These are phyloP conservation scores for Sakesphorus luctuosus DNA, from an alignment of 2,113 vertebrate species.

Conservation along the genomic window DNA sequence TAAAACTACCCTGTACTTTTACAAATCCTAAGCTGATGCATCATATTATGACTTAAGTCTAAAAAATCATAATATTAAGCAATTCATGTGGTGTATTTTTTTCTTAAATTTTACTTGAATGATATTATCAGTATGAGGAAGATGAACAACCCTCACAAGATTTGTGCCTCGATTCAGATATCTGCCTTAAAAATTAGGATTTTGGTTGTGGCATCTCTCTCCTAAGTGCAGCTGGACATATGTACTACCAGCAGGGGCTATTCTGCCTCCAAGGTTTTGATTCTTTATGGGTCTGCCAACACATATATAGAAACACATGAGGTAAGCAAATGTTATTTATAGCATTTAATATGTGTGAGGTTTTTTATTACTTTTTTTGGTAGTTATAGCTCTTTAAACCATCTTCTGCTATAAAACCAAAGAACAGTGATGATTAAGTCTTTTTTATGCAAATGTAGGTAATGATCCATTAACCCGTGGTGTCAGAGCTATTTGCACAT, in stretches of 20 bases:
- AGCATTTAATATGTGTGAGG: background rate
- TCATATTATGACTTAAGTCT: background rate
- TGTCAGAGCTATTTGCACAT: background rate
- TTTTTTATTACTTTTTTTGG: background rate
- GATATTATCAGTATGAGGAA: background rate
- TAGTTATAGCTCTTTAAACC: background rate
- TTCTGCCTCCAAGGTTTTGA: background rate
- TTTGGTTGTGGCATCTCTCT: background rate
- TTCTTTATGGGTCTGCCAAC: background rate
- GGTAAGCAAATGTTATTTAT: conserved; percentile 36
- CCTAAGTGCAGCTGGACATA: background rate
- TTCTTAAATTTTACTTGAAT: background rate
- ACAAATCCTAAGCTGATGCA: background rate
- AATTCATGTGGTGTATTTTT: background rate
- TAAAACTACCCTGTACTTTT: background rate
- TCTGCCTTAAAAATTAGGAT: background rate
- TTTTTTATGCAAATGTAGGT: background rate
- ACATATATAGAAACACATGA: background rate
- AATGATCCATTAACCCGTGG: background rate
- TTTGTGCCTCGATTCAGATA: background rate
- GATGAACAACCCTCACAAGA: background rate
- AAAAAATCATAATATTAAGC: background rate
- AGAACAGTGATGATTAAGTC: background rate
- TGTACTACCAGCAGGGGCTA: background rate
- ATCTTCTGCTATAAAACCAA: background rate